Conservation (phyloP, 2,113 vertebrate genomes). For the Isichthys henryi region DNA sequence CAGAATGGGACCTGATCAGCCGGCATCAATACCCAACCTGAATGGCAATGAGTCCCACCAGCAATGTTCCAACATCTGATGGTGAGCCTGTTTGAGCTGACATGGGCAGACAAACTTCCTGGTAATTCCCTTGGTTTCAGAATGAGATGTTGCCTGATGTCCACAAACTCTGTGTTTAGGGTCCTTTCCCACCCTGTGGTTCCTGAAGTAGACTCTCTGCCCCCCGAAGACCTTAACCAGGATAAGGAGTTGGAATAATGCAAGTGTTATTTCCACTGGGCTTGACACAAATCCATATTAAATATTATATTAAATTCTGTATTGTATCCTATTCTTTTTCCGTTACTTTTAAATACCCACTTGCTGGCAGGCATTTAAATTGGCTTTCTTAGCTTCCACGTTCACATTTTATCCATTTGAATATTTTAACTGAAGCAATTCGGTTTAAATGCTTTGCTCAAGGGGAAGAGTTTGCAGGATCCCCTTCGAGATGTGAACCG, state of each 20-base stretch:
- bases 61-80: background rate
- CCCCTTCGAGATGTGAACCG: background rate
- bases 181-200: background rate
- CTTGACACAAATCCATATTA: background rate
- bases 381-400: background rate
- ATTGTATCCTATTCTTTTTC: background rate
- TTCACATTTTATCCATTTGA: constrained; percentile 6
- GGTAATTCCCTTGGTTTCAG: background rate
- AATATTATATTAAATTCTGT: background rate
- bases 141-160: background rate
- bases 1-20: background rate
- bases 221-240: background rate
- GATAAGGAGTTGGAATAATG: background rate
- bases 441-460: background rate
- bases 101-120: background rate
- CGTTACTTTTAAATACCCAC: background rate
- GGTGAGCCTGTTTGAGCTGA: background rate
- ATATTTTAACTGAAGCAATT: background rate
- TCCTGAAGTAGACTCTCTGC: background rate
- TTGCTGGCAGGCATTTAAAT: background rate
- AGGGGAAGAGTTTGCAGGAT: background rate
- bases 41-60: background rate
- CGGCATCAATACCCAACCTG: background rate
- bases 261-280: background rate
- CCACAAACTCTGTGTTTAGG: background rate